Evolutionary conservation across 2,888 invertebrate species (phyloP), one percentile per base, ranked within the genome.

Genomic region (Dione juno): DNA sequence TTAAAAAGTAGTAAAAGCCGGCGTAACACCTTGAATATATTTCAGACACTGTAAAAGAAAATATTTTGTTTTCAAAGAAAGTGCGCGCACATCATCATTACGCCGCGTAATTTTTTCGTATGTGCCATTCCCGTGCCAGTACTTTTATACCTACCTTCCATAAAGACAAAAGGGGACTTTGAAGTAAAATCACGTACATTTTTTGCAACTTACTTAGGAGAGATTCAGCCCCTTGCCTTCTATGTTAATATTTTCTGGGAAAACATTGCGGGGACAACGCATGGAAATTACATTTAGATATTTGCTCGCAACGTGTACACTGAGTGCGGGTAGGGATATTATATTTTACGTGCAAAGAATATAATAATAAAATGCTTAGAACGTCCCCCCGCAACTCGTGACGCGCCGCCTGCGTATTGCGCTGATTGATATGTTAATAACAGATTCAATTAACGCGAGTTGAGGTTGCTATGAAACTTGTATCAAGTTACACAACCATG

Each of bases 161-260:
- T 93, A 92, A 92, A 93, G 92, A 93, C 93, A 93, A 93, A 93
- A 92, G 89, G n/a, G 88, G 89, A 92, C 92, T 93, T 93, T 92
- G 93, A 92, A 93, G 92, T 93, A 89, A 93, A 93, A 93, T 93
- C 93, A 93, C 93, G 93, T 93, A 93, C 91, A 92, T 93, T 93
- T 93, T 93, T 93, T 93, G 92, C 92, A 93, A 93, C 92, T 93
- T 93, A 93, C 93, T 93, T 92, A 93, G 89, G 89, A 92, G 88
- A 92, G 91, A 91, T 89, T 90, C 91, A 90, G 92, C 89, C 92
- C 90, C 92, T 90, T 90, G 88, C 89, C 88, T 89, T 89, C 87
- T 86, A 92, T 92, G 93, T 93, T 92, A 92, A 93, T 93, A 92
- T 93, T 92, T 92, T 92, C 88, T 89, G 90, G 90, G 88, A 90